Base-by-base conservation (phyloP, 2,797 vertebrate species). In the Anguilla anguilla region DNA sequence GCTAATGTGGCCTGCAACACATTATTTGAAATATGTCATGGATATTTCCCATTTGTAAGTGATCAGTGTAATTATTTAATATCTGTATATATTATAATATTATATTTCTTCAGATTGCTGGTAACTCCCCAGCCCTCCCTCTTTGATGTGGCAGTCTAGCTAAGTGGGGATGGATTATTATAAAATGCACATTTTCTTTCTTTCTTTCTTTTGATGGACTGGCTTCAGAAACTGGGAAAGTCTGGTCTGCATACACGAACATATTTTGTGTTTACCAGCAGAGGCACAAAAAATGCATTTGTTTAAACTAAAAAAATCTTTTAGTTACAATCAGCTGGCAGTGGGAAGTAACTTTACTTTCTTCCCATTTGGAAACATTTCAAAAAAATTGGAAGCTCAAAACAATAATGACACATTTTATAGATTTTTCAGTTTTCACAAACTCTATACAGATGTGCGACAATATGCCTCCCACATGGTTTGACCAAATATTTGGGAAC, bases 371-470 rank as follows among this genome's bases (percentile, higher is more conserved):
- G 28, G 10, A 28, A 72, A 72, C n/a, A 35, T 72, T 9, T n/a
- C 69, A 72, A 28, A 72, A 72, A 9, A 31, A n/a, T 31, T 46
- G 43, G 43, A 46, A 46, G 43, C 28, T n/a, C 69, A 72, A 28
- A 72, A 72, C n/a, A 31, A n/a, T 31, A 72, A 72, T 72, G 22
- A 53, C 81, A 83, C 51, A 53, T 83, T 49, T 83, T 51, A 83
- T 49, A 25, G 81, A 83, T 83, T 51, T 83, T 49, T 25, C 28
- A 25, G 81, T 82, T 9, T 82, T 43, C 43, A 35, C 13, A 53
- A 83, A 53, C 43, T 83, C 25, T 72, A 72, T 72, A 35, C 69
- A 72, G 28, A 72, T 72, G 69, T 72, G 28, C 10, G 69, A 31
- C 69, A 72, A 72, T 31, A 19, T 72, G 28, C 28, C n/a, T 72